phyloP scores from a whole-genome alignment of 2,797 vertebrate species.

The Hydrolagus colliei region DNA sequence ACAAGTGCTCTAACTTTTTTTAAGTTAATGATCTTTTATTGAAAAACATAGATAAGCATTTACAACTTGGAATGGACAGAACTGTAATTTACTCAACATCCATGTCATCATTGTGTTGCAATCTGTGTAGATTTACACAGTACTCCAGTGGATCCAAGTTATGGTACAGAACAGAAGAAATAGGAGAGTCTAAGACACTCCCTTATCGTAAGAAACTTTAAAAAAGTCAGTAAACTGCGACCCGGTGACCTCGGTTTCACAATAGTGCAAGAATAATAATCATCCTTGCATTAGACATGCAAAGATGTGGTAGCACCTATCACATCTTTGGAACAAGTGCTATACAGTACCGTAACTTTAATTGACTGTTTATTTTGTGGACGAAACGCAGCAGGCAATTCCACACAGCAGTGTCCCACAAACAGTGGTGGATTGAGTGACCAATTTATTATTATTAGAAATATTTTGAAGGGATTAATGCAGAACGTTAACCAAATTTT shows the following conservation, averaged over 20 bases:
- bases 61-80: slow-evolving; percentile 99
- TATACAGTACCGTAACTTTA: no score
- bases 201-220: slow-evolving; percentile 73
- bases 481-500: slow-evolving; percentile 61
- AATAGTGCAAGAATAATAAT: slow-evolving; percentile 46
- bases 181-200: slow-evolving; percentile 82
- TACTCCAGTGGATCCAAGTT: slow-evolving; percentile 71
- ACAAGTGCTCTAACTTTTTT: slow-evolving; percentile 30
- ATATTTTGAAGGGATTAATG: slow-evolving; percentile 39
- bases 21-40: slow-evolving; percentile 98
- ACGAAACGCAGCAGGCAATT: no score
- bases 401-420: no score
- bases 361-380: no score
- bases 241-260: slow-evolving; percentile 57
- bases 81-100: slow-evolving; percentile 75
- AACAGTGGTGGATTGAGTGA: no score
- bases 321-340: no score
- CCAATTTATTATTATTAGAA: no score
- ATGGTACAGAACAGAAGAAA: slow-evolving; percentile 72
- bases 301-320: no score
- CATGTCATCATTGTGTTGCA: slow-evolving; percentile 67
- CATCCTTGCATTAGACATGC: no score
- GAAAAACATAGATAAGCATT: slow-evolving; percentile 92
- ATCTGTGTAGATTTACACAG: slow-evolving; percentile 50
- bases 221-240: slow-evolving; percentile 65